Evolutionary conservation across 1,140 invertebrate species (phyloP), one percentile per base, ranked within the genome.

Genomic region (Andrena cerasifolii): DNA sequence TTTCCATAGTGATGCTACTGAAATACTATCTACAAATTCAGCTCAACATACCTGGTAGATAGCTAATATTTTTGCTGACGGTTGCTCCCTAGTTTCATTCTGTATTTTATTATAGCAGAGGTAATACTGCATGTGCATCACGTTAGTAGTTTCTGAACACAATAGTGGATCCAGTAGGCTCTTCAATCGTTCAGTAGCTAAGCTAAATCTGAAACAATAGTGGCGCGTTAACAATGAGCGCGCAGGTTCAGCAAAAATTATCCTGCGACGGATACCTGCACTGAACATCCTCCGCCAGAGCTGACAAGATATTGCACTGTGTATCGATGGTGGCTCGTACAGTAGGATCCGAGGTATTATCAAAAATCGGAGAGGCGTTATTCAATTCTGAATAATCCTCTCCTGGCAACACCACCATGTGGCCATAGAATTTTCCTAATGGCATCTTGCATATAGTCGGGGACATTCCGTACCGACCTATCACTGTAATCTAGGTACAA

Each of bases 401-500:
- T 82, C 95, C 95, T 7, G 95, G 95, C 49, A 96, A 90, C 62
- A 97, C 94, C 31, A 97, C 95, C 51, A 97, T 95, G 89, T 98
- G 97, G 2, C 98, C 98, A 88, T 97, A 98, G 91, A 98, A 98
- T 88, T 96, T 96, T n/a, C 97, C 98, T 26, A 98, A 92, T 1
- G 97, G 97, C 65, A 98, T 98, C 90, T 96, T 96, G 86, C 97
- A 98, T 82, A 96, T 95, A 31, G 96, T 97, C 0, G 97, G 96
- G 49, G 96, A 96, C 96, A 97, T 98, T 68, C 97, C 97, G 88
- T 98, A 98, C 10, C 97, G 94, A 31, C 97, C 97, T 80, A 98
- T 97, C 1, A 96, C 96, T 45, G 96, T 97, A 76, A 97, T 96
- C 95, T 96, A 68, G 36, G 10, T 40, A 40, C 10, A 40, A 40